phyloP scores from a whole-genome alignment of 2,797 vertebrate genomes.

The Meriones psammophilus region DNA sequence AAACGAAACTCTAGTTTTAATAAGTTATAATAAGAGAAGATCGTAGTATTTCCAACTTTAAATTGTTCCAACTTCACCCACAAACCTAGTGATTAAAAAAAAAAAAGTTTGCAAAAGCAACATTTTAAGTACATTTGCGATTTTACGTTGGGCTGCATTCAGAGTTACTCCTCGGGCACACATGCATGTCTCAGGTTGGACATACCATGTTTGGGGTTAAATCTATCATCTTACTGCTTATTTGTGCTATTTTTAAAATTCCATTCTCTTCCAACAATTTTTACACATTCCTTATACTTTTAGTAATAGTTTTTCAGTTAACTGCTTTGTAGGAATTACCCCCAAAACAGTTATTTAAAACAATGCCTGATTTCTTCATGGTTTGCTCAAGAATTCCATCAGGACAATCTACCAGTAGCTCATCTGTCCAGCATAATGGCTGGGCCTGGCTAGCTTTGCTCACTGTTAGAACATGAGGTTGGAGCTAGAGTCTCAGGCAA shows the following conservation, averaged over 20 bases:
- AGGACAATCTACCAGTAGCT: background rate
- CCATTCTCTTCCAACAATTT: background rate
- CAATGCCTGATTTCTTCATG: slow-evolving; percentile 26
- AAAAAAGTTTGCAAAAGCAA: background rate
- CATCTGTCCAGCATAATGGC: background rate
- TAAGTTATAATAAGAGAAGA: background rate
- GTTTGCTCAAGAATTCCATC: background rate
- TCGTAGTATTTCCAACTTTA: background rate
- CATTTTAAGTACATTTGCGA: background rate
- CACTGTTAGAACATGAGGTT: background rate
- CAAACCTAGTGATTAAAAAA: background rate
- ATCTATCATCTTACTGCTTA: background rate
- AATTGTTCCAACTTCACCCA: background rate
- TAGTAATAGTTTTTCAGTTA: slow-evolving; percentile 10
- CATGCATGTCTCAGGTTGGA: background rate
- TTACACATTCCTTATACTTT: slow-evolving; percentile 12
- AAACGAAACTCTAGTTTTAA: slow-evolving; percentile 22
- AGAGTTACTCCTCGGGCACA: background rate
- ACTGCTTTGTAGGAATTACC: background rate
- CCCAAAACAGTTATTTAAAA: slow-evolving; percentile 27
- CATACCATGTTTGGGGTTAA: slow-evolving; percentile 41
- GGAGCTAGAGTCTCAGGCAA: slow-evolving; percentile 23
- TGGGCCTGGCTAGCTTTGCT: background rate
- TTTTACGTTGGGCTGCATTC: background rate
- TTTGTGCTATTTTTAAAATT: slow-evolving; percentile 37